A percentile compares a stretch with the other conserved stretches of the same genome.
phyloP scores from a whole-genome alignment of 1,140 invertebrate genomes.

The Aphelinus certus region DNA sequence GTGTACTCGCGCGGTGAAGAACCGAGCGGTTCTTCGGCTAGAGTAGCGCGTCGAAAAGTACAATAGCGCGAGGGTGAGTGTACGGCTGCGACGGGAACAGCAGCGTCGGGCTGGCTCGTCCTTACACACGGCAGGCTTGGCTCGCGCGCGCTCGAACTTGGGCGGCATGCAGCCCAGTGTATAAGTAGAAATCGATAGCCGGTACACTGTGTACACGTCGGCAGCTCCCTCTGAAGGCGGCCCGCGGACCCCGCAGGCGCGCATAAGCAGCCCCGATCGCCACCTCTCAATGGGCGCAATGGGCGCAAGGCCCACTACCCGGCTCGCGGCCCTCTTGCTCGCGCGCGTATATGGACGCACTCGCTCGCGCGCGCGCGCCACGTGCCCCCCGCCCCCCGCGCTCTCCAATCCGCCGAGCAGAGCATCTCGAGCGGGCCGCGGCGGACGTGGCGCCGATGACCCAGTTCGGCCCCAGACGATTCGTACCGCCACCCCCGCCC shows the following conservation, averaged over 20 bases:
- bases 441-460: too few relatives aligned
- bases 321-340: too few relatives aligned
- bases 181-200: constrained; percentile 49
- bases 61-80: too few relatives aligned
- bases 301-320: constrained; percentile 17
- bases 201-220: constrained; percentile 12
- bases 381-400: neutral
- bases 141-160: constrained; percentile 53
- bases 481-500: too few relatives aligned
- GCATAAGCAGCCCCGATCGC: neutral
- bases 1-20: too few relatives aligned
- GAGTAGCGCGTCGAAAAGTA: too few relatives aligned
- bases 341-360: too few relatives aligned
- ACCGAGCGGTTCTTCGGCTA: too few relatives aligned
- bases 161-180: constrained; percentile 41
- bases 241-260: neutral
- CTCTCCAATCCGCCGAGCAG: too few relatives aligned
- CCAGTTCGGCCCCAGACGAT: too few relatives aligned
- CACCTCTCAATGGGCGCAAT: neutral
- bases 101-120: constrained; percentile 42
- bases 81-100: too few relatives aligned
- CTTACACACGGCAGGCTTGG: constrained; percentile 59
- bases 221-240: constrained; percentile 18
- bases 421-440: too few relatives aligned
- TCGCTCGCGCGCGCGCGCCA: neutral